These are phyloP conservation scores for Turdus rufiventris DNA, from an alignment of 2,113 vertebrate species.

Conservation along the genomic window DNA sequence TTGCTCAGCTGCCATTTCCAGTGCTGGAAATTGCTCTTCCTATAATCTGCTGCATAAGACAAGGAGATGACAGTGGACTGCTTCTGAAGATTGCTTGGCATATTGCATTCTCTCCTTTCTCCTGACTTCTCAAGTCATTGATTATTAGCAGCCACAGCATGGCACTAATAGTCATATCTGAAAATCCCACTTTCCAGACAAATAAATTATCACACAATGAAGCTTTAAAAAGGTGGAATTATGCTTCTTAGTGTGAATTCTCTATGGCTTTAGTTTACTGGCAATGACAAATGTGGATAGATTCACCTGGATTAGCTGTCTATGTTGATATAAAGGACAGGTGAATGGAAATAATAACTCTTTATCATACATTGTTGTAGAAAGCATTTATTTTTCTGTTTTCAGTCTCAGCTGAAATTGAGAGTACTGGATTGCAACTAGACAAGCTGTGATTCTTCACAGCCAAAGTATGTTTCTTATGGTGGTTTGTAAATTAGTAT, in stretches of 20 bases:
- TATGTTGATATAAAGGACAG: conserved; percentile 56
- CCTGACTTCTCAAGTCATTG: neutral
- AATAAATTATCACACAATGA: neutral
- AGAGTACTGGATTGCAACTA: conserved; percentile 49
- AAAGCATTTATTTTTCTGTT: conserved; percentile 63
- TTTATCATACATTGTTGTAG: conserved; percentile 49
- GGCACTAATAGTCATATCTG: neutral
- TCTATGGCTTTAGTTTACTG: conserved; percentile 26
- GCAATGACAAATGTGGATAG: conserved; percentile 55
- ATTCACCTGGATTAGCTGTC: conserved; percentile 66
- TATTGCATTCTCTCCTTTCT: neutral
- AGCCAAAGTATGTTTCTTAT: conserved; percentile 16
- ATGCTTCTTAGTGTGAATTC: neutral
- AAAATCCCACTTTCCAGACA: neutral
- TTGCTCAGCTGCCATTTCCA: neutral
- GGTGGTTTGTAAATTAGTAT: conserved; percentile 48
- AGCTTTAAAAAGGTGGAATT: neutral
- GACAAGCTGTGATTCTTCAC: conserved; percentile 57
- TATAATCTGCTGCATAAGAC: neutral
- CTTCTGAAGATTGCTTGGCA: neutral
- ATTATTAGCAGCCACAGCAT: neutral
- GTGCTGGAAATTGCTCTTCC: conserved; percentile 6
- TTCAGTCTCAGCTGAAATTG: conserved; percentile 56
- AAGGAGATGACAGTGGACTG: neutral
- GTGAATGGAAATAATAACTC: conserved; percentile 63